phyloP scores from a whole-genome alignment of 2,113 vertebrate species.

The Sprattus sprattus region DNA sequence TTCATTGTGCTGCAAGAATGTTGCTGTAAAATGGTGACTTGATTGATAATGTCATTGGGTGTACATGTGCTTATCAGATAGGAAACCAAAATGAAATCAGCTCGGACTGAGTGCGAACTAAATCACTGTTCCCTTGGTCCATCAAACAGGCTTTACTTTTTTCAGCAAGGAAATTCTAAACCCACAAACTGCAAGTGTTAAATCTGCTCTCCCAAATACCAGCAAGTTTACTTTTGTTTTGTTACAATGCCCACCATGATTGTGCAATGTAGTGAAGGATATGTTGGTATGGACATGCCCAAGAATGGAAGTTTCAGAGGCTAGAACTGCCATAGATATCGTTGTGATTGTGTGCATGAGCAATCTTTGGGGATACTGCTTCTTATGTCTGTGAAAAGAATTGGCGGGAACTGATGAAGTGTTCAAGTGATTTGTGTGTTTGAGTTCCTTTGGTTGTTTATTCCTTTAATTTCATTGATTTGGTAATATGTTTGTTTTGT shows the following conservation, averaged over 20 bases:
- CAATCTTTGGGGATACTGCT: not conserved
- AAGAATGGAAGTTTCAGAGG: not conserved
- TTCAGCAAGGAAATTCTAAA: not conserved
- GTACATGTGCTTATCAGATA: constrained; percentile 54
- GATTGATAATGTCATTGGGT: constrained; percentile 68
- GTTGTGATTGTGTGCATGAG: constrained; percentile 17
- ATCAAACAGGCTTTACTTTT: constrained; percentile 9
- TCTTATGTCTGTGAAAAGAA: not conserved
- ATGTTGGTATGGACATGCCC: not conserved
- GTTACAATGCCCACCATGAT: not conserved
- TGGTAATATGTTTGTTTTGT: not conserved
- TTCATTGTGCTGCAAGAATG: constrained; percentile 75
- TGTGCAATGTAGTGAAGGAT: not conserved
- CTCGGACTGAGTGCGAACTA: constrained; percentile 33
- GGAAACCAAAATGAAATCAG: constrained; percentile 62
- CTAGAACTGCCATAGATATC: not conserved
- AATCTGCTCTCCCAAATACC: not conserved
- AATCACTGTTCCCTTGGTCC: constrained; percentile 28
- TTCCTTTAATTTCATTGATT: not conserved
- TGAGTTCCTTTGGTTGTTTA: not conserved
- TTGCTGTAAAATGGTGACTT: constrained; percentile 67
- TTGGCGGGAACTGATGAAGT: not conserved
- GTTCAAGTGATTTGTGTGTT: not conserved
- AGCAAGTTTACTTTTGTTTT: constrained; percentile 1
- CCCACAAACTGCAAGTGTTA: not conserved